These are phyloP conservation scores for Drosophila bocki DNA, from an alignment of 1,140 invertebrate species.

Conservation along the genomic window DNA sequence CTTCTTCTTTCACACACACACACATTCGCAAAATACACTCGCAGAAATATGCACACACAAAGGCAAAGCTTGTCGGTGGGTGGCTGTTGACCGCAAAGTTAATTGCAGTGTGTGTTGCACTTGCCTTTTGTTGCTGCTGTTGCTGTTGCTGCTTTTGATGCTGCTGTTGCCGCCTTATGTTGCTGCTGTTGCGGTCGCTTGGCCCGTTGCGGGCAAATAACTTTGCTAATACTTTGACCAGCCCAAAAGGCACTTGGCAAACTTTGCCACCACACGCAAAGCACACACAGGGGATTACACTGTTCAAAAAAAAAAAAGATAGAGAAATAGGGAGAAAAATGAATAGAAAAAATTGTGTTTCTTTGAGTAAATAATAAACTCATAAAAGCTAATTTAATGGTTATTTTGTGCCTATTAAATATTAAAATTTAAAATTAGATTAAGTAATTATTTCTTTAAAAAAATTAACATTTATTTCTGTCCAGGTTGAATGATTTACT, in stretches of 20 bases:
- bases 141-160: not conserved
- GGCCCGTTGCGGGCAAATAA: conserved; percentile 71
- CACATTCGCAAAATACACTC: conserved; percentile 14
- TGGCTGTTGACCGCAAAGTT: conserved; percentile 74
- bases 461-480: not conserved
- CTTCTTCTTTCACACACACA: conserved; percentile 27
- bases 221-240: conserved; percentile 79
- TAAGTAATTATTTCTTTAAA: not conserved
- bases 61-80: conserved; percentile 55
- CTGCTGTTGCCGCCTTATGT: conserved; percentile 26
- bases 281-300: conserved; percentile 13
- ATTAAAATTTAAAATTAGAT: not conserved
- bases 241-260: conserved; percentile 56
- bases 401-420: too few species aligned
- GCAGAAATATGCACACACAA: conserved; percentile 28
- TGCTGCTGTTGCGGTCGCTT: conserved; percentile 57
- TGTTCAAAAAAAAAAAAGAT: not conserved
- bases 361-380: too few species aligned
- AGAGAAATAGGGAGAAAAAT: not conserved
- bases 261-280: conserved; percentile 48
- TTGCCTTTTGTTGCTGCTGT: conserved; percentile 21
- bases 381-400: too few species aligned
- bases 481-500: not conserved
- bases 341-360: fast-evolving
- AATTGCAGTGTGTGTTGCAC: conserved; percentile 64